Percentiles rank a stretch among this genome's conserved stretches.
Evolutionary conservation across 1,140 invertebrate genomes (phyloP).

Genomic region (Pogonomyrmex californicus): DNA sequence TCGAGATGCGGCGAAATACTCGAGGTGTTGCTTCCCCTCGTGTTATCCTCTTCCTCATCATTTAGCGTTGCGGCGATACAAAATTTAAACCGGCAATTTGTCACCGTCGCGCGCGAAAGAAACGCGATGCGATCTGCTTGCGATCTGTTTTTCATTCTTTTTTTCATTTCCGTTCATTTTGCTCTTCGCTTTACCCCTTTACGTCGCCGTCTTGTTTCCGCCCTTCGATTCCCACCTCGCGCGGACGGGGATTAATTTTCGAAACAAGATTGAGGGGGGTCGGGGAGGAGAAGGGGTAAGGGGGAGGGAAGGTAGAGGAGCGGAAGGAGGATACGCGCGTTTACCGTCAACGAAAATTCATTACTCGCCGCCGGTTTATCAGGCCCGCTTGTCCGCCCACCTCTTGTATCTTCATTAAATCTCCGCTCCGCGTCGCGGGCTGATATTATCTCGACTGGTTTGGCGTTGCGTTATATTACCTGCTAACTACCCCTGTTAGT

Average conservation of each 20-base stretch:
- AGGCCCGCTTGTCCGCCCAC: constrained; percentile 23
- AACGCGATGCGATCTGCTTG: constrained; percentile 1
- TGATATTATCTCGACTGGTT: constrained; percentile 28
- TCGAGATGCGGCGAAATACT: neutral
- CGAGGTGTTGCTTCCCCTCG: neutral
- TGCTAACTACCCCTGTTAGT: neutral
- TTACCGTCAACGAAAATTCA: constrained; percentile 59
- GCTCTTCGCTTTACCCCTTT: neutral
- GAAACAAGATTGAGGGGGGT: constrained; percentile 25
- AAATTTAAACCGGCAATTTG: constrained; percentile 24
- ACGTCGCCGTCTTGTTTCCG: neutral
- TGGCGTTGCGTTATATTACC: neutral
- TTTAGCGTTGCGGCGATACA: neutral
- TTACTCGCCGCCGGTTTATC: constrained; percentile 58
- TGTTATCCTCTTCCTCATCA: neutral
- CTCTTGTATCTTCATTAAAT: constrained; percentile 56
- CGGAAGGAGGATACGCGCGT: neutral
- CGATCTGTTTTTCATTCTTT: neutral
- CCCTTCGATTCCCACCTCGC: constrained; percentile 2
- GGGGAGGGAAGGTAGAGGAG: no score
- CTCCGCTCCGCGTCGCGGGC: neutral
- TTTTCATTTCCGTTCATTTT: neutral
- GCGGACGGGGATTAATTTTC: constrained; percentile 52
- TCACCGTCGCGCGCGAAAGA: constrained; percentile 17
- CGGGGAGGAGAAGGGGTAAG: neutral